phyloP scores from a whole-genome alignment of 92 coral and sea anemone genomes.

The Virgularia gustaviana region DNA sequence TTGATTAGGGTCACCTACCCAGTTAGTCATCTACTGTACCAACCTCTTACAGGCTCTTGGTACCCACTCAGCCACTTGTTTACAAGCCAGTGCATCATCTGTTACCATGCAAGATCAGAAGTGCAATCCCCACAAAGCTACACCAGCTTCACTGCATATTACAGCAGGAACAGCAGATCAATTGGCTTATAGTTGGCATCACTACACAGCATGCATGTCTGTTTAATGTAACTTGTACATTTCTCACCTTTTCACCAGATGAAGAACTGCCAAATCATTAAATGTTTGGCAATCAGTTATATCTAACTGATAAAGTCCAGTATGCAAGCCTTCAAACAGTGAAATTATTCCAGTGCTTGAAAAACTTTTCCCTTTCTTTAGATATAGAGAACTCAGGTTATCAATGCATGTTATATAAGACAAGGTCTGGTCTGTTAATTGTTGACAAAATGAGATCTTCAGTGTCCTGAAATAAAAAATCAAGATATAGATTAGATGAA shows the following conservation, averaged over 20 bases:
- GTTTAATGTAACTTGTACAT: too few species aligned
- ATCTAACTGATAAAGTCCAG: conserved; percentile 62
- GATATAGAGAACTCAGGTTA: conserved; percentile 54
- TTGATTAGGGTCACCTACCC: too few species aligned
- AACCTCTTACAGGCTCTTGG: too few species aligned
- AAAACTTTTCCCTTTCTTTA: conserved; percentile 77
- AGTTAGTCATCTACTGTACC: too few species aligned
- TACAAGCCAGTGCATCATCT: too few species aligned
- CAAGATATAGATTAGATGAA: too few species aligned
- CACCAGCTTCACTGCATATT: too few species aligned
- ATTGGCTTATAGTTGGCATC: not conserved
- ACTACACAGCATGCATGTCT: too few species aligned
- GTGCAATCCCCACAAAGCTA: too few species aligned
- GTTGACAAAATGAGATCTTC: conserved; percentile 80
- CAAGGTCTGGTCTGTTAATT: conserved; percentile 69
- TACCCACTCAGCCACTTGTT: too few species aligned
- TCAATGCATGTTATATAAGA: conserved; percentile 58
- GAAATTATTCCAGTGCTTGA: conserved; percentile 58
- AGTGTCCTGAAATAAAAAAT: conserved; percentile 53
- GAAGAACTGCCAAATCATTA: conserved; percentile 61
- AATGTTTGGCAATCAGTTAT: conserved; percentile 74
- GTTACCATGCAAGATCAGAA: too few species aligned
- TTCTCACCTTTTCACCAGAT: conserved; percentile 74
- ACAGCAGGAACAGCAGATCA: too few species aligned
- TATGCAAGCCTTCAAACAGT: conserved; percentile 62